Evolutionary conservation across 2,113 vertebrate genomes (phyloP), one percentile per base, ranked within the genome.

Genomic region (Lepus americanus): DNA sequence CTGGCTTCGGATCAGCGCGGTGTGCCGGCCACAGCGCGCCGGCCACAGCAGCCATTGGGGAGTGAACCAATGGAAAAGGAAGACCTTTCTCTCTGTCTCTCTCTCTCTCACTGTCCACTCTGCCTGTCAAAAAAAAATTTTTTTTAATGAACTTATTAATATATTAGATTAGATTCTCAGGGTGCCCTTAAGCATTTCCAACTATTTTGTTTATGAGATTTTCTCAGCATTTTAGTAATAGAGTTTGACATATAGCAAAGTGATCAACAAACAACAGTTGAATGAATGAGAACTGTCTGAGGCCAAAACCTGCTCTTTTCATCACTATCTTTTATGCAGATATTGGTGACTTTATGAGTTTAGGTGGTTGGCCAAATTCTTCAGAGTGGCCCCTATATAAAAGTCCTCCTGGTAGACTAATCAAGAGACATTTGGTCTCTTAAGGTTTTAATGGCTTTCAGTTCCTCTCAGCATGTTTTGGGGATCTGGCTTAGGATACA

Each of bases 241-340:
- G 87, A 39, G 27, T 23, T 81, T 91, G 76, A 61, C 25, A 87
- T 70, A 92, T 4, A 61, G 5, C 90, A 81, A 93, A 64, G 33
- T 72, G 8, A 89, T 89, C 11, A 19, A 64, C 12, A 92, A 86
- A 92, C 84, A 86, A 59, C n/a, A 92, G 31, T 70, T 83, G 16
- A 92, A 87, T n/a, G 8, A 96, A 78, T 89, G 61, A 87, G n/a
- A 95, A 88, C 81, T 77, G 67, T 66, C 31, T 93, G 33, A 69
- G 27, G 95, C 23, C 3, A 87, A 83, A 93, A 74, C 12, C 49
- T 73, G 39, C 49, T 22, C 44, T 77, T 89, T 87, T 92, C n/a
- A 59, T 36, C 16, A 78, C 70, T 85, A 69, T 33, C 33, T 70
- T 90, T 55, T 61, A 69, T 16, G 53, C 9, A 36, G 66, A 27